phyloP scores from a whole-genome alignment of 2,113 vertebrate genomes.

The Pterocles gutturalis region DNA sequence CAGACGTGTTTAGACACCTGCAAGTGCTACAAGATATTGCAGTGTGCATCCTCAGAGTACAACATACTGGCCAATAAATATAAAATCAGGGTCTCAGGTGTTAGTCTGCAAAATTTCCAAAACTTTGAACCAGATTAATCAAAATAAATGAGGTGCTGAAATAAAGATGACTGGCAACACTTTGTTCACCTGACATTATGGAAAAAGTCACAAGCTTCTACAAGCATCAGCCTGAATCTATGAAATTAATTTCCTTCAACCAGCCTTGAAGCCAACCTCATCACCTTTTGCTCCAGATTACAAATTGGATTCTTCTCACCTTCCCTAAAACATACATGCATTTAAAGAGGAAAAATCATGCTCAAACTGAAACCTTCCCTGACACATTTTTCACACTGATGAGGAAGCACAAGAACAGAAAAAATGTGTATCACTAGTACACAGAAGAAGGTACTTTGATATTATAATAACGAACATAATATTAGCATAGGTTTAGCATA shows the following conservation, averaged over 20 bases:
- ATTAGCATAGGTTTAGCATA: not conserved
- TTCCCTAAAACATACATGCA: not conserved
- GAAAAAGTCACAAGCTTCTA: not conserved
- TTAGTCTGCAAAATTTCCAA: not conserved
- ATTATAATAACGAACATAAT: not conserved
- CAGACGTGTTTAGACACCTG: not conserved
- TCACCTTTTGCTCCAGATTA: not conserved
- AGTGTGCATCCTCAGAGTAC: not conserved
- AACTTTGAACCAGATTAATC: not conserved
- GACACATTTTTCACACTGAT: not conserved
- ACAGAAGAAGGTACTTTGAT: not conserved
- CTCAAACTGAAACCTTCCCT: not conserved
- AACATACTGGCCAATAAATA: not conserved
- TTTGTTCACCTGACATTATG: conserved; percentile 9
- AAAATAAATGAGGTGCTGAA: conserved; percentile 9
- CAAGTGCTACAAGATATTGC: not conserved
- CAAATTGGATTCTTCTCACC: not conserved
- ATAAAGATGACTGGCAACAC: not conserved
- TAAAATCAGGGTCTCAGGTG: not conserved
- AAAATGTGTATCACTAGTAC: not conserved
- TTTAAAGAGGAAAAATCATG: not conserved
- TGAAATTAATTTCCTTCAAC: not conserved
- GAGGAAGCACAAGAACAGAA: not conserved
- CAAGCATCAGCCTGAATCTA: not conserved
- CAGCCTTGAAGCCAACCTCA: not conserved